Conservation (phyloP, 2,797 vertebrate genomes). For the Pipistrellus pipistrellus region DNA sequence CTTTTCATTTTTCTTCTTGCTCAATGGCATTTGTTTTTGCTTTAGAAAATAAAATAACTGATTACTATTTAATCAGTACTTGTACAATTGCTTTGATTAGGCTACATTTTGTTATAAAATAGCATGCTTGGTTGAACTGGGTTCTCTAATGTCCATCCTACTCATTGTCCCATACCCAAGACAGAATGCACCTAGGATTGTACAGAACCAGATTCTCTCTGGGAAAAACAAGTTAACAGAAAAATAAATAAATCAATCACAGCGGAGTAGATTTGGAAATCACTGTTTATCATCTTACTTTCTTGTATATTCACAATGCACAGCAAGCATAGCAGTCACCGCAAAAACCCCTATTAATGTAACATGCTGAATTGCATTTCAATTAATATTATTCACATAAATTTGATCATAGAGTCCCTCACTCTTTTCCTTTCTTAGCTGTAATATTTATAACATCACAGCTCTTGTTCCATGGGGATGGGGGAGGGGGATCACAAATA, state of each 20-base stretch:
- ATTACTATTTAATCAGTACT: background rate
- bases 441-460: background rate
- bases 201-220: background rate
- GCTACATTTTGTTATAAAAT: conserved; percentile 5
- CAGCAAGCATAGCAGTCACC: background rate
- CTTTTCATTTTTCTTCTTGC: background rate
- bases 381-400: background rate
- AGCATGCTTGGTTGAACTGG: background rate
- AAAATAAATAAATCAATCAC: background rate
- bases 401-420: background rate
- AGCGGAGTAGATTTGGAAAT: background rate
- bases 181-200: background rate
- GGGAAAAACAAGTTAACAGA: background rate
- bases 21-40: background rate
- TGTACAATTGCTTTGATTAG: conserved; percentile 5
- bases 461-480: background rate
- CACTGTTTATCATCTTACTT: background rate
- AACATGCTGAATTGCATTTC: background rate
- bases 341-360: background rate
- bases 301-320: background rate
- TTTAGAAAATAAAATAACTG: background rate
- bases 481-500: background rate
- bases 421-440: background rate
- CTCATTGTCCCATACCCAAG: background rate
- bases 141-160: background rate